Percentiles rank a stretch among this genome's conserved stretches.
phyloP scores from a whole-genome alignment of 2,113 vertebrate genomes.

The Hippocampus mohnikei region DNA sequence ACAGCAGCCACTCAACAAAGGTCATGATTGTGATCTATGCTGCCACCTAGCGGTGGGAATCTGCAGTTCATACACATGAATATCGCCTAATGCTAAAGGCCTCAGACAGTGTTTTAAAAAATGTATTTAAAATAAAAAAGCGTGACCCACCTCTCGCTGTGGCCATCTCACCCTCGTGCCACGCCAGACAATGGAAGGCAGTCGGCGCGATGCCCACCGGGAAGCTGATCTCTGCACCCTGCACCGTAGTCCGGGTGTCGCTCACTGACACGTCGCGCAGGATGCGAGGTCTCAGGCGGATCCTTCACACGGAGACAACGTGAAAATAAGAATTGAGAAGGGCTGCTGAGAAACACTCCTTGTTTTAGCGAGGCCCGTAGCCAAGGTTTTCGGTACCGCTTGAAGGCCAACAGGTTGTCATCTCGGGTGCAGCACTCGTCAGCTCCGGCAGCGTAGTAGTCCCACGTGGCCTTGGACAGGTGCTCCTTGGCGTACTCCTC shows the following conservation, averaged over 20 bases:
- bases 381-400: slow-evolving; percentile 69
- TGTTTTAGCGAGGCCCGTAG: neutral
- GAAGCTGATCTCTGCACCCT: slow-evolving; percentile 83
- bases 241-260: slow-evolving; percentile 80
- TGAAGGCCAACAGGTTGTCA: slow-evolving; percentile 85
- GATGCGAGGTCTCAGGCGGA: slow-evolving; percentile 81
- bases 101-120: neutral
- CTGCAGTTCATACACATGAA: neutral
- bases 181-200: slow-evolving; percentile 85
- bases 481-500: slow-evolving; percentile 81
- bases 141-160: slow-evolving; percentile 82
- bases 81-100: neutral
- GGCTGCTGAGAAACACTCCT: too few species aligned
- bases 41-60: slow-evolving; percentile 8
- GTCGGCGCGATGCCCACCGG: slow-evolving; percentile 90
- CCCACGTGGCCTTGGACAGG: slow-evolving; percentile 86
- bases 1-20: neutral
- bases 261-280: slow-evolving; percentile 79
- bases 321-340: neutral
- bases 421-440: slow-evolving; percentile 83
- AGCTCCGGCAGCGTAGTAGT: slow-evolving; percentile 86
- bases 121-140: neutral
- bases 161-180: slow-evolving; percentile 89
- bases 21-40: neutral
- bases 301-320: slow-evolving; percentile 61